phyloP scores from a whole-genome alignment of 2,888 invertebrate genomes.

The Plebejus argus region DNA sequence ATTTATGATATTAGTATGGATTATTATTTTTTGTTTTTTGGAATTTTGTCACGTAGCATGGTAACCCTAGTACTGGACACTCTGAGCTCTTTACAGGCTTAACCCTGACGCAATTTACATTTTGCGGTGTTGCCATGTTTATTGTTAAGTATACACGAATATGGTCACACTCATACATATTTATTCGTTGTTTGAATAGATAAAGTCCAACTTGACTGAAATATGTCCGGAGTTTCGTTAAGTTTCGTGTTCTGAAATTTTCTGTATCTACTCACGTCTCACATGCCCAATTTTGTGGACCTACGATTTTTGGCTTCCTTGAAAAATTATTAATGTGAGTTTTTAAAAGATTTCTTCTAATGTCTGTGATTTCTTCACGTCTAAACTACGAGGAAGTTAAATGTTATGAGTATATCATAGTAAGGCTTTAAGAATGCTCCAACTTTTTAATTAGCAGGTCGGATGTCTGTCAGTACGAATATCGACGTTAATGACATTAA shows the following conservation, averaged over 20 bases:
- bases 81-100: constrained; percentile 13
- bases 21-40: background rate
- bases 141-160: constrained; percentile 12
- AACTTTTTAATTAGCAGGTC: too few relatives aligned
- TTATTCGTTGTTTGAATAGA: constrained; percentile 20
- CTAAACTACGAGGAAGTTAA: too few relatives aligned
- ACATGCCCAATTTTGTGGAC: too few relatives aligned
- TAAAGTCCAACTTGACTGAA: constrained; percentile 18
- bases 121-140: constrained; percentile 17
- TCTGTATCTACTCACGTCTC: background rate
- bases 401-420: too few relatives aligned
- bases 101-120: constrained; percentile 21
- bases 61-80: constrained; percentile 14
- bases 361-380: too few relatives aligned
- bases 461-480: too few relatives aligned
- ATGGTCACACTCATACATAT: constrained; percentile 20
- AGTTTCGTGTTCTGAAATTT: background rate
- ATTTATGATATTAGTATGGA: too few relatives aligned
- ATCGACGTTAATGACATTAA: too few relatives aligned
- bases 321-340: too few relatives aligned
- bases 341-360: too few relatives aligned
- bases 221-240: background rate
- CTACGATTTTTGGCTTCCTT: too few relatives aligned
- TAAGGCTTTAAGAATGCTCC: too few relatives aligned
- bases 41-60: background rate